These are phyloP conservation scores for Dipodomys ordii DNA, from an alignment of 2,113 vertebrate genomes.

Conservation along the genomic window DNA sequence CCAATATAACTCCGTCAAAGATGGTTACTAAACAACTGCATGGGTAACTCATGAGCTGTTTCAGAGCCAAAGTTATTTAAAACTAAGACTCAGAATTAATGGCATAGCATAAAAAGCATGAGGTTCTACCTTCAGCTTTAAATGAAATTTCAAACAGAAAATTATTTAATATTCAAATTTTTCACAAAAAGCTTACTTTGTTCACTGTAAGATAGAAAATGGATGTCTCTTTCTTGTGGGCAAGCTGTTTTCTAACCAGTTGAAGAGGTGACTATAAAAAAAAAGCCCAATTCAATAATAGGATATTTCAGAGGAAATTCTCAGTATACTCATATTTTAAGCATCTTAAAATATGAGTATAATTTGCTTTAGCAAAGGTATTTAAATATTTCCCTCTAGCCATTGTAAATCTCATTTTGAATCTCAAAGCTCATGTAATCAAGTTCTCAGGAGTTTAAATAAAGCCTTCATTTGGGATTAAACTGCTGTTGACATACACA, in stretches of 20 bases:
- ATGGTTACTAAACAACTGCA: not conserved
- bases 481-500: conserved; percentile 81
- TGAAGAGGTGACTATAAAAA: conserved; percentile 58
- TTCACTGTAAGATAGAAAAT: conserved; percentile 36
- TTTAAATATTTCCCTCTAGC: conserved; percentile 84
- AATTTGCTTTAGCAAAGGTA: conserved; percentile 79
- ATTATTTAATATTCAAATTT: conserved; percentile 17
- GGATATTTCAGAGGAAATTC: conserved; percentile 70
- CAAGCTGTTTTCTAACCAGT: conserved; percentile 73
- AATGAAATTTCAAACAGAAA: conserved; percentile 57
- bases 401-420: conserved; percentile 84
- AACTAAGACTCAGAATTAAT: not conserved
- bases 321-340: conserved; percentile 76
- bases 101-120: not conserved
- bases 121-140: not conserved
- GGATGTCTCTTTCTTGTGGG: conserved; percentile 51
- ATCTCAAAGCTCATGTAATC: conserved; percentile 82
- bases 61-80: conserved; percentile 23
- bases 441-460: conserved; percentile 82
- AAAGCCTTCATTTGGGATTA: conserved; percentile 83
- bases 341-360: conserved; percentile 78
- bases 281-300: conserved; percentile 61
- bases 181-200: conserved; percentile 53
- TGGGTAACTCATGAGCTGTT: not conserved
- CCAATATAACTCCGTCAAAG: not conserved